A percentile compares a stretch with the other conserved stretches of the same genome.
These are phyloP conservation scores for Plagodis pulveraria DNA, from an alignment of 2,888 invertebrate genomes.

Conservation along the genomic window DNA sequence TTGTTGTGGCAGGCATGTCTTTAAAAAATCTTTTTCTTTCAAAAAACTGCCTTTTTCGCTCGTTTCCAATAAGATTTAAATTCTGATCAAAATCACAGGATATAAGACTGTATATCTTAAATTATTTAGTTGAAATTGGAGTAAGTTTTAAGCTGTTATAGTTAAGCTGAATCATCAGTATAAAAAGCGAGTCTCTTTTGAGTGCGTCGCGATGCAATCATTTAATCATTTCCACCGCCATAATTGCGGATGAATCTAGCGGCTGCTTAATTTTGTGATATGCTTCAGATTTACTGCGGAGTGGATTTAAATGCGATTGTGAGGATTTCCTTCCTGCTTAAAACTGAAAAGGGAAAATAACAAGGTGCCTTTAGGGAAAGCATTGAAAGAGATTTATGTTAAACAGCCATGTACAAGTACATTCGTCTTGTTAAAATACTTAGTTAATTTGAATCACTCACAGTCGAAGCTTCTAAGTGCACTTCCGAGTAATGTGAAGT, in stretches of 20 bases:
- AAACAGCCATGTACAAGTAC: no score
- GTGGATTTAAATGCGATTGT: conserved; percentile 23
- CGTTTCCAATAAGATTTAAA: conserved; percentile 45
- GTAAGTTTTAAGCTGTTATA: conserved; percentile 31
- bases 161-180: conserved; percentile 36
- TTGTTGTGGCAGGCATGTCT: conserved; percentile 50
- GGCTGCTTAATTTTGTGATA: conserved; percentile 48
- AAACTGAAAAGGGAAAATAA: neutral
- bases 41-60: conserved; percentile 42
- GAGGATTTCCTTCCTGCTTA: conserved; percentile 3
- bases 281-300: conserved; percentile 32
- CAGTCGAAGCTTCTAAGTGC: conserved; percentile 14
- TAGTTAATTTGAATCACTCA: conserved; percentile 20
- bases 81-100: conserved; percentile 22
- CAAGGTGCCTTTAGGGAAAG: neutral
- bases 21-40: conserved; percentile 59
- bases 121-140: conserved; percentile 41
- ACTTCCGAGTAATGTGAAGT: conserved; percentile 21
- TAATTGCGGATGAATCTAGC: conserved; percentile 55
- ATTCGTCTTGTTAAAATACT: conserved; percentile 1
- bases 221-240: no score
- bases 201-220: conserved; percentile 54
- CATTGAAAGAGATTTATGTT: conserved; percentile 1
- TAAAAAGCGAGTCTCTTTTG: conserved; percentile 57
- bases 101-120: conserved; percentile 43